Evolutionary conservation across 2,888 invertebrate species (phyloP).

Genomic region (Protodeltote pygarga): DNA sequence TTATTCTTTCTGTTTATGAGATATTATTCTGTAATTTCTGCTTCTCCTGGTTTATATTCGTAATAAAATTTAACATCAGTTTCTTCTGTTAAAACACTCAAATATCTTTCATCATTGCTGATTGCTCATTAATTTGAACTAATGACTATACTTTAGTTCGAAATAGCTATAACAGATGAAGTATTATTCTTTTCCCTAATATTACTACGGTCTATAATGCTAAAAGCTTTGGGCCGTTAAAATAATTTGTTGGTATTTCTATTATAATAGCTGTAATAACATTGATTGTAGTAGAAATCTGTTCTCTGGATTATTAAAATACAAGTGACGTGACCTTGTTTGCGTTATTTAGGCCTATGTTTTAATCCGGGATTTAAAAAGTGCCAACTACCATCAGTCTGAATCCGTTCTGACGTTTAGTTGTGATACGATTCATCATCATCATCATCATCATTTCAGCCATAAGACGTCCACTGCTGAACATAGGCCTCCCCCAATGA

Average conservation of each 20-base stretch:
- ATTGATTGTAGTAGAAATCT: not conserved
- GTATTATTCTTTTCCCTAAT: not conserved
- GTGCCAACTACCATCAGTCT: too few relatives aligned
- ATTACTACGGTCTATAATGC: slow-evolving; percentile 7
- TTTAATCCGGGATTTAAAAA: too few relatives aligned
- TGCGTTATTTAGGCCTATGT: too few relatives aligned
- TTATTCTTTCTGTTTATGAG: too few relatives aligned
- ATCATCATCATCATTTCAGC: too few relatives aligned
- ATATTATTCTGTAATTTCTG: too few relatives aligned
- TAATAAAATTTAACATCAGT: not conserved
- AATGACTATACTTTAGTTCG: not conserved
- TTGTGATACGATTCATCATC: too few relatives aligned
- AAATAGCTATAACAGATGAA: not conserved
- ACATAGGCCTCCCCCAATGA: too few relatives aligned
- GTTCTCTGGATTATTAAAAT: not conserved
- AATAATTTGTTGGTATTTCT: slow-evolving; percentile 9
- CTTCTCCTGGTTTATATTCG: not conserved
- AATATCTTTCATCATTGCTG: not conserved
- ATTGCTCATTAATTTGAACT: not conserved
- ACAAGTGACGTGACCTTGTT: not conserved
- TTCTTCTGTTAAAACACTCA: not conserved
- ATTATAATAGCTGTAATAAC: slow-evolving; percentile 8
- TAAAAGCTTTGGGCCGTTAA: slow-evolving; percentile 35
- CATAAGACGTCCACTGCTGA: too few relatives aligned
- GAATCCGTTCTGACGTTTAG: too few relatives aligned